Evolutionary conservation across 2,888 invertebrate genomes (phyloP), one percentile per base, ranked within the genome.

Genomic region (Reticulitermes lucifugus): DNA sequence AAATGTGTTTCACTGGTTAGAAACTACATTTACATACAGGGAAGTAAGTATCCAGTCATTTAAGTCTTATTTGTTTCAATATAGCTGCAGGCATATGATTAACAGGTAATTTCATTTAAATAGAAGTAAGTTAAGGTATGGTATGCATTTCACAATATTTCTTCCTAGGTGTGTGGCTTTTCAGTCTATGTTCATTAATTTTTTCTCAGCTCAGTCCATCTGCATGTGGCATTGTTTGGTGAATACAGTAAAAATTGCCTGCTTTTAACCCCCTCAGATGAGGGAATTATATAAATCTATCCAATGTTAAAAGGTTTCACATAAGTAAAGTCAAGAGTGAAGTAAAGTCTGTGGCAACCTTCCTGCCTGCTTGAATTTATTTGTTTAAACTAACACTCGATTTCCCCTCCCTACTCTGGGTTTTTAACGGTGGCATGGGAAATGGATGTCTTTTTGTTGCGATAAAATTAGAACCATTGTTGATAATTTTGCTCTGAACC

Each of bases 321-420:
- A 81, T 65, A 81, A 65, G 60, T 81, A 81, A 81, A 81, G 22
- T 75, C 22, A 12, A 55, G 55, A 55, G 18, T 55, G 14, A 55
- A 14, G 51, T 51, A 51, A 46, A n/a, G 55, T 80, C 29, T 81
- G 71, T 84, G 84, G 77, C 70, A 65, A 83, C 84, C 86, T 86
- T 86, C 86, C 86, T 86, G 85, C 86, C 86, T 86, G 85, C 85
- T 84, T 85, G 84, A 83, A 83, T 84, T 84, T 75, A 60, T 83
- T 77, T 83, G 80, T 86, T 83, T 81, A 65, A 46, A 85, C 85
- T 84, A 86, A 85, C 85, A 83, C 80, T 80, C 71, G 35, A 79
- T 60, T 75, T 29, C 65, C 71, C 71, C 70, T 80, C 84, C 86
- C 84, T 41, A 83, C 85, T 85, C 81, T 83, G 79, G 85, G 65